phyloP scores from a whole-genome alignment of 2,113 vertebrate species.

The Alethe diademata region DNA sequence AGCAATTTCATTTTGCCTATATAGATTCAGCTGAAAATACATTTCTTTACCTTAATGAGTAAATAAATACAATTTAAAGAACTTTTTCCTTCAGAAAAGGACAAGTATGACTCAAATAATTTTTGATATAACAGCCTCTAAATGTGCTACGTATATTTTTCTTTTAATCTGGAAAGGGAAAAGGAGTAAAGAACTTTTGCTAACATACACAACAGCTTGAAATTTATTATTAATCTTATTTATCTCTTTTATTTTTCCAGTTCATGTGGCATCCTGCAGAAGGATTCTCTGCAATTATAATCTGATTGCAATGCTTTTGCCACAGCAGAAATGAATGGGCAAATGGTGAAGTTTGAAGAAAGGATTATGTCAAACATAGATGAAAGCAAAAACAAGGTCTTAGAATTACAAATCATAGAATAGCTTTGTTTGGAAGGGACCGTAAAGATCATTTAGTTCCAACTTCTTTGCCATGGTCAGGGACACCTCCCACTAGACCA shows the following conservation, averaged over 20 bases:
- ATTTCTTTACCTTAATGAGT: not conserved
- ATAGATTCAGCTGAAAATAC: not conserved
- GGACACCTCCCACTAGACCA: not conserved
- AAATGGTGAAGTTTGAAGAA: not conserved
- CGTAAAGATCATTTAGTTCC: not conserved
- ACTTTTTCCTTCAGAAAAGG: not conserved
- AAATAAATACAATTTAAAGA: not conserved
- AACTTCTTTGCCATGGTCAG: rapidly evolving
- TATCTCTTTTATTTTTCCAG: not conserved
- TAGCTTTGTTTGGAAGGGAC: not conserved
- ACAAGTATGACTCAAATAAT: not conserved
- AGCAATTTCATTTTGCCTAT: not conserved
- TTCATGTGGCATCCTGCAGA: not conserved
- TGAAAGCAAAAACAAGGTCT: not conserved
- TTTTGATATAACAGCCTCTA: not conserved
- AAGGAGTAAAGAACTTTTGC: not conserved
- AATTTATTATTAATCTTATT: not conserved
- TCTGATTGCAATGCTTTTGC: not conserved
- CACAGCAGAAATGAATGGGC: not conserved
- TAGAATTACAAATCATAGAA: not conserved
- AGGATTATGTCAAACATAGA: not conserved
- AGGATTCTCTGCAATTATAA: not conserved
- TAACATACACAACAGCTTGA: not conserved
- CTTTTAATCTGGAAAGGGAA: not conserved
- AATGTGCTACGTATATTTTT: not conserved